Conservation (phyloP, 2,888 invertebrate genomes). For the Anoplius nigerrimus region DNA sequence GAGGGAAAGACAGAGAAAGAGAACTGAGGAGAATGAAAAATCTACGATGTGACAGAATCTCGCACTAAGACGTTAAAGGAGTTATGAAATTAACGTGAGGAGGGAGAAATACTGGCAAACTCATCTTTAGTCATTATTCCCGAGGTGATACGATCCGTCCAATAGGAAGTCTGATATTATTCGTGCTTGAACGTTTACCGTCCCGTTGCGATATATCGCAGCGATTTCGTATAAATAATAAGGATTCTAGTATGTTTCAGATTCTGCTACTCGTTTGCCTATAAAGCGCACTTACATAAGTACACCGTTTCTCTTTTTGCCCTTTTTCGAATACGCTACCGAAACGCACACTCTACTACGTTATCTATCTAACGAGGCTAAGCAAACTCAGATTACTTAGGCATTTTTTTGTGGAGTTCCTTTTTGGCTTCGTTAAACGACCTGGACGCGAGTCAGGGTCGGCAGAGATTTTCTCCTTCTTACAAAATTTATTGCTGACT, state of each 20-base stretch:
- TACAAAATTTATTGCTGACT: too few relatives aligned
- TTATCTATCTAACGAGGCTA: constrained; percentile 19
- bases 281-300: constrained; percentile 14
- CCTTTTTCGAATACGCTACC: background rate
- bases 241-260: constrained; percentile 3
- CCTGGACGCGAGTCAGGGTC: too few relatives aligned
- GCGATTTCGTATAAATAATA: constrained; percentile 16
- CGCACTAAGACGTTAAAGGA: background rate
- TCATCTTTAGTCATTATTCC: constrained; percentile 19
- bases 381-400: constrained; percentile 28
- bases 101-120: constrained; percentile 1
- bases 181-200: constrained; percentile 12
- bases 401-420: constrained; percentile 29
- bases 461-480: too few relatives aligned
- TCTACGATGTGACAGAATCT: background rate
- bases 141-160: constrained; percentile 22
- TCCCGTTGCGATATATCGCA: background rate
- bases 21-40: background rate
- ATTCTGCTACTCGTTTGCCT: constrained; percentile 1
- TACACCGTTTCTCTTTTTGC: constrained; percentile 13
- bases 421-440: constrained; percentile 39
- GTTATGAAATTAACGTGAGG: background rate
- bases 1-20: background rate
- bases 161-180: constrained; percentile 24
- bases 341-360: background rate